Conservation (phyloP, 1,140 invertebrate species). For the Medauroidea extradentata region DNA sequence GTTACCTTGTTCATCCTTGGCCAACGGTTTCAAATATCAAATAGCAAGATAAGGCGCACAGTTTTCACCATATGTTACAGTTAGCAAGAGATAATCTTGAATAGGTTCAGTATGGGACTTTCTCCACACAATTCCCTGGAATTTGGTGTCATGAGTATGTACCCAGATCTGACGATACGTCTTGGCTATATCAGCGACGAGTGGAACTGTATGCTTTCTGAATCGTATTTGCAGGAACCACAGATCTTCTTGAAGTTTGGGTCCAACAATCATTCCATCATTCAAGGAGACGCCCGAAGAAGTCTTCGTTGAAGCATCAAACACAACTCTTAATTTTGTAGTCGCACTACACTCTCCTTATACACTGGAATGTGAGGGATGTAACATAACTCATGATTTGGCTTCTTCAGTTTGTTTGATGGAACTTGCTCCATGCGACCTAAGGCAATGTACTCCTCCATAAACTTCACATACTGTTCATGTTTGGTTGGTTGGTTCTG, state of each 20-base stretch:
- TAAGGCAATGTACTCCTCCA: no score
- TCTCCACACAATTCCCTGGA: constrained; percentile 26
- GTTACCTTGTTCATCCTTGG: constrained; percentile 21
- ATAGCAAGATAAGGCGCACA: constrained; percentile 35
- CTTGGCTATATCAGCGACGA: constrained; percentile 23
- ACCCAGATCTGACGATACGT: constrained; percentile 16
- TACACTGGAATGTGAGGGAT: constrained; percentile 23
- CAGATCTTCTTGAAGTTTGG: constrained; percentile 15
- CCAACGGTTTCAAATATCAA: constrained; percentile 32
- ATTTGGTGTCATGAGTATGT: background rate
- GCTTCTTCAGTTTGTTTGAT: no score
- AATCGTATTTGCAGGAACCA: constrained; percentile 9
- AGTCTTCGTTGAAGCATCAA: constrained; percentile 20
- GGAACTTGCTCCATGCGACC: no score
- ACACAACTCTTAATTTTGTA: constrained; percentile 23
- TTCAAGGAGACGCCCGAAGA: constrained; percentile 19
- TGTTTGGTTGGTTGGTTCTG: no score
- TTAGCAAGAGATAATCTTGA: constrained; percentile 29
- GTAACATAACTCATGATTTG: background rate
- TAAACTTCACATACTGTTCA: no score
- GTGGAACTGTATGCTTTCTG: constrained; percentile 7
- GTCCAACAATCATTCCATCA: constrained; percentile 17
- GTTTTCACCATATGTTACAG: constrained; percentile 37
- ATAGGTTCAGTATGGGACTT: constrained; percentile 13
- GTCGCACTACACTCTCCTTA: constrained; percentile 13